Percentiles rank a stretch among this genome's conserved stretches.
Evolutionary conservation across 2,113 vertebrate genomes (phyloP).

Genomic region (Paradoxurus hermaphroditus): DNA sequence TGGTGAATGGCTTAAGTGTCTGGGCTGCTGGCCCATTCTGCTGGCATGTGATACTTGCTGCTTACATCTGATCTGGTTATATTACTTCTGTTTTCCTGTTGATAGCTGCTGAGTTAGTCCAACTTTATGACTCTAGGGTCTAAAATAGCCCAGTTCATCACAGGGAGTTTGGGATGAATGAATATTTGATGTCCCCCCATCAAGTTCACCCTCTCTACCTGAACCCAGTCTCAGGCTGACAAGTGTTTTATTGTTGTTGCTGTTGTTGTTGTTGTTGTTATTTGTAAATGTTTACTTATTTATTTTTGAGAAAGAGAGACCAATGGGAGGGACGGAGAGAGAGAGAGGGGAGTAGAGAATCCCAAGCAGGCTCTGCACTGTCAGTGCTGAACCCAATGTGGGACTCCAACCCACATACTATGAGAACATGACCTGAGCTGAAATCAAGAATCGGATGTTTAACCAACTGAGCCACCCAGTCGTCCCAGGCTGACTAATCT

Average conservation of each 20-base stretch:
- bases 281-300: too few relatives aligned
- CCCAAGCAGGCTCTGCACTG: too few relatives aligned
- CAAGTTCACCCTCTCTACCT: not conserved
- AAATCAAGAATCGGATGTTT: too few relatives aligned
- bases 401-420: too few relatives aligned
- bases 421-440: too few relatives aligned
- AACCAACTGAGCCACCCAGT: too few relatives aligned
- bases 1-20: not conserved
- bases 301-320: too few relatives aligned
- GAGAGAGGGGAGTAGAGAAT: too few relatives aligned
- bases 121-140: not conserved
- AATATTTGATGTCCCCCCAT: not conserved
- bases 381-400: too few relatives aligned
- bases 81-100: not conserved
- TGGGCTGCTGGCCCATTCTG: not conserved
- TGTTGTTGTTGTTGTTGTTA: too few relatives aligned
- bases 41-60: not conserved
- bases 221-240: not conserved
- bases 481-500: not conserved
- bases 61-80: not conserved
- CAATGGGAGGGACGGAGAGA: too few relatives aligned
- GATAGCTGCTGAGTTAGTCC: not conserved
- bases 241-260: too few relatives aligned
- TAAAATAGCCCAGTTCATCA: not conserved
- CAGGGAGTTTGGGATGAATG: not conserved